Conservation (phyloP, 92 coral and sea anemone genomes). For the Porites evermanni region DNA sequence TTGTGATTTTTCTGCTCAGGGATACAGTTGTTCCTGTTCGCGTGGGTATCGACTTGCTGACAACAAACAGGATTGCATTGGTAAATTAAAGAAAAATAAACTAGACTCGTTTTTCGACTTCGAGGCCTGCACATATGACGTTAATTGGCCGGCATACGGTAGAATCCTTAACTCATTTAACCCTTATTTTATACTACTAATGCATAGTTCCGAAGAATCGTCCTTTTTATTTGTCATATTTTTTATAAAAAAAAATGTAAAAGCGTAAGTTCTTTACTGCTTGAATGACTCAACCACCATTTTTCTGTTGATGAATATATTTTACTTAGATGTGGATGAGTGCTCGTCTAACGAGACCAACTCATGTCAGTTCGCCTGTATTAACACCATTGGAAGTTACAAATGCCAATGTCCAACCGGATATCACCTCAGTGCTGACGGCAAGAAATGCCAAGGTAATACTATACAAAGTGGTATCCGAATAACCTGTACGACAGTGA, state of each 20-base stretch:
- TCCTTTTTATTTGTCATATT: too few relatives aligned
- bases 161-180: too few relatives aligned
- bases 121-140: too few relatives aligned
- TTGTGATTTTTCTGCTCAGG: conserved; percentile 71
- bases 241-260: too few relatives aligned
- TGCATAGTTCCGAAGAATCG: too few relatives aligned
- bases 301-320: neutral
- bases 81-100: conserved; percentile 32
- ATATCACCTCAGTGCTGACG: conserved; percentile 73
- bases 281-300: neutral
- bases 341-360: conserved; percentile 78
- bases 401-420: conserved; percentile 83
- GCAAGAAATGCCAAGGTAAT: conserved; percentile 80
- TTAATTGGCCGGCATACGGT: too few relatives aligned
- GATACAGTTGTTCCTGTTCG: conserved; percentile 75
- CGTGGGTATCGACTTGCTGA: conserved; percentile 80
- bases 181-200: too few relatives aligned
- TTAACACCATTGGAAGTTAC: conserved; percentile 82
- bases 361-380: conserved; percentile 80
- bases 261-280: neutral
- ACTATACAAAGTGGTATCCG: too few relatives aligned
- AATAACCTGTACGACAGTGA: too few relatives aligned
- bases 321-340: conserved; percentile 73
- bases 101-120: too few relatives aligned
- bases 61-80: conserved; percentile 77